A percentile compares a stretch with the other conserved stretches of the same genome.
Conservation (phyloP, 2,113 vertebrate species). For the Acrocephalus arundinaceus region DNA sequence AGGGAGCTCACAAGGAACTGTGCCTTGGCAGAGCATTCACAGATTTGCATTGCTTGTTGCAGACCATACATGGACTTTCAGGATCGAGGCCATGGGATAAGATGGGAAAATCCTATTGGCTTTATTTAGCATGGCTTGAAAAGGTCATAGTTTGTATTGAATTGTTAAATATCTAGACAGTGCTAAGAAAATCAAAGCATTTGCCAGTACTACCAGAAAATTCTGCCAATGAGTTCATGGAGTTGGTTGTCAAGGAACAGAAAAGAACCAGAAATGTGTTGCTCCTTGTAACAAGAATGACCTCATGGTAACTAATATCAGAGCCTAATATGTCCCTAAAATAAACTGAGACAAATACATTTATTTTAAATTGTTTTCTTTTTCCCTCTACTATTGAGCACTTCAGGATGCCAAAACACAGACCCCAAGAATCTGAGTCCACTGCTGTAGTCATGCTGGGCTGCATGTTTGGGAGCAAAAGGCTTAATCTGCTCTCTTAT, state of each 20-base stretch:
- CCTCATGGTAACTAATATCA: constrained; percentile 56
- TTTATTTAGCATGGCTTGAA: constrained; percentile 50
- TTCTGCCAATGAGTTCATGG: constrained; percentile 36
- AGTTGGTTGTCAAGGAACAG: constrained; percentile 38
- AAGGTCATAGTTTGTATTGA: constrained; percentile 33
- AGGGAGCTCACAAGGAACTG: background rate
- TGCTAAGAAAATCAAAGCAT: constrained; percentile 24
- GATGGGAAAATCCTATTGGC: constrained; percentile 1
- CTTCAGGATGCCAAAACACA: background rate
- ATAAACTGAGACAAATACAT: constrained; percentile 15
- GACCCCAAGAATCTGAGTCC: background rate
- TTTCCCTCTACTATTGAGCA: constrained; percentile 1
- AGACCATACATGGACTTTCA: constrained; percentile 59
- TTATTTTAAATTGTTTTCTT: constrained; percentile 38
- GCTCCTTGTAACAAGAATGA: constrained; percentile 43
- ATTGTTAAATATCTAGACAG: constrained; percentile 50
- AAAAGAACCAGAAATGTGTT: constrained; percentile 49
- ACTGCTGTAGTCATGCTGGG: background rate
- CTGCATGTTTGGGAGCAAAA: background rate
- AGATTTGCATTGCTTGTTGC: background rate
- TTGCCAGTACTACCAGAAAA: constrained; percentile 56
- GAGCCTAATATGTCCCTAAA: constrained; percentile 46
- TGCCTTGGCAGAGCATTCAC: background rate
- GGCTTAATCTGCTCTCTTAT: background rate
- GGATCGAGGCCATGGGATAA: constrained; percentile 23